These are phyloP conservation scores for Cerceris ruficornis DNA, from an alignment of 2,888 invertebrate genomes.

Conservation along the genomic window DNA sequence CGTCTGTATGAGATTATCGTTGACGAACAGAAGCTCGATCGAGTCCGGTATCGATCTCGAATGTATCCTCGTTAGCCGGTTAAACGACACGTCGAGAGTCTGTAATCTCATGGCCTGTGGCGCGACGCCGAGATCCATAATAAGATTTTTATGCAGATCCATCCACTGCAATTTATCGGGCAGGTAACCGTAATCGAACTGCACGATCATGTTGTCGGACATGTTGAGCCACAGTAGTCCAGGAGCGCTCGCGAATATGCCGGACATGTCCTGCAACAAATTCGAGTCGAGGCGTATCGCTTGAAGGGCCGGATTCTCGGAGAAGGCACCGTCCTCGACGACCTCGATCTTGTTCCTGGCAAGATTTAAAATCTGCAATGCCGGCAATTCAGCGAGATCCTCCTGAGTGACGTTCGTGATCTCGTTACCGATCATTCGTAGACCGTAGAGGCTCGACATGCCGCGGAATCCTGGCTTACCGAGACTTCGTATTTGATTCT, in stretches of 20 bases:
- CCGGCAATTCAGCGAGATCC: conserved; percentile 90
- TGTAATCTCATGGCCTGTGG: conserved; percentile 89
- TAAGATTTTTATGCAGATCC: conserved; percentile 93
- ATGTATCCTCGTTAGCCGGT: conserved; percentile 90
- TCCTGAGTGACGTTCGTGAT: conserved; percentile 91
- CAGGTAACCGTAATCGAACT: conserved; percentile 94
- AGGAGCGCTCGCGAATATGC: conserved; percentile 91
- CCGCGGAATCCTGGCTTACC: conserved; percentile 92
- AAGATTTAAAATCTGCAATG: conserved; percentile 92
- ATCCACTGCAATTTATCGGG: conserved; percentile 93
- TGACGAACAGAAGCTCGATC: conserved; percentile 92
- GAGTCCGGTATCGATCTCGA: conserved; percentile 91
- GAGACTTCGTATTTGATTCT: conserved; percentile 92
- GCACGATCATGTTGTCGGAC: conserved; percentile 93
- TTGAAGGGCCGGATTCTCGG: conserved; percentile 90
- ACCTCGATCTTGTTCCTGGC: conserved; percentile 91
- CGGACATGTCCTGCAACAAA: conserved; percentile 90
- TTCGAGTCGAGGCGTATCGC: conserved; percentile 94
- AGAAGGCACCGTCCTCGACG: conserved; percentile 92
- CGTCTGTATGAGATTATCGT: conserved; percentile 92
- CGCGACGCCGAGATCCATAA: conserved; percentile 88
- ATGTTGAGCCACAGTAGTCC: conserved; percentile 94
- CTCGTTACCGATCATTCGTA: conserved; percentile 94
- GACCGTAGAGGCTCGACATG: conserved; percentile 92
- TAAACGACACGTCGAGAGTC: conserved; percentile 95